These are phyloP conservation scores for Limenitis camilla DNA, from an alignment of 2,888 invertebrate species.

Conservation along the genomic window DNA sequence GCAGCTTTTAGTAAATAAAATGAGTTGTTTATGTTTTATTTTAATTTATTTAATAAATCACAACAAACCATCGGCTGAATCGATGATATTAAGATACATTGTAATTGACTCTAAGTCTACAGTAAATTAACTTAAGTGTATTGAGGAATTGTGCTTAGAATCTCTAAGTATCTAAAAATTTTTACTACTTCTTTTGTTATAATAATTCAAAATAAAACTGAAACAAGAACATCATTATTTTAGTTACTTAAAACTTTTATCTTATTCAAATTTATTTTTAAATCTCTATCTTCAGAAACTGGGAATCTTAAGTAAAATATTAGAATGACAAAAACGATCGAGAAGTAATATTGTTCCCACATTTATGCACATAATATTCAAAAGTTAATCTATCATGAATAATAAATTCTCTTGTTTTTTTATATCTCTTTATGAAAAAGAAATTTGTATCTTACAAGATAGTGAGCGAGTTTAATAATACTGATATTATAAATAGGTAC, in stretches of 20 bases:
- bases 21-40: too few species aligned
- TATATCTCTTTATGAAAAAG: background rate
- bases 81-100: conserved; percentile 16
- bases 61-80: conserved; percentile 14
- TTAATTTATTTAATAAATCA: conserved; percentile 18
- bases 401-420: conserved; percentile 40
- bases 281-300: background rate
- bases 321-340: background rate
- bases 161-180: conserved; percentile 3
- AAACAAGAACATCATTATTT: too few species aligned
- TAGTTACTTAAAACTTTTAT: too few species aligned
- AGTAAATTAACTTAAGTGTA: conserved; percentile 18
- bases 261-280: background rate
- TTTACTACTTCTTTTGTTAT: too few species aligned
- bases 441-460: conserved; percentile 6
- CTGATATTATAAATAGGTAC: conserved; percentile 7
- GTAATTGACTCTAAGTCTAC: conserved; percentile 47
- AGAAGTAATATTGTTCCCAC: conserved; percentile 44
- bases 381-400: conserved; percentile 36
- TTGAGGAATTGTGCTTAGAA: conserved; percentile 8
- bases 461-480: background rate
- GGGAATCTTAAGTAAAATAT: background rate
- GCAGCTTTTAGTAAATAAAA: too few species aligned
- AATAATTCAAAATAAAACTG: too few species aligned
- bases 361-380: conserved; percentile 24